phyloP scores from a whole-genome alignment of 2,888 invertebrate genomes.

The Koerneria pararmatus region DNA sequence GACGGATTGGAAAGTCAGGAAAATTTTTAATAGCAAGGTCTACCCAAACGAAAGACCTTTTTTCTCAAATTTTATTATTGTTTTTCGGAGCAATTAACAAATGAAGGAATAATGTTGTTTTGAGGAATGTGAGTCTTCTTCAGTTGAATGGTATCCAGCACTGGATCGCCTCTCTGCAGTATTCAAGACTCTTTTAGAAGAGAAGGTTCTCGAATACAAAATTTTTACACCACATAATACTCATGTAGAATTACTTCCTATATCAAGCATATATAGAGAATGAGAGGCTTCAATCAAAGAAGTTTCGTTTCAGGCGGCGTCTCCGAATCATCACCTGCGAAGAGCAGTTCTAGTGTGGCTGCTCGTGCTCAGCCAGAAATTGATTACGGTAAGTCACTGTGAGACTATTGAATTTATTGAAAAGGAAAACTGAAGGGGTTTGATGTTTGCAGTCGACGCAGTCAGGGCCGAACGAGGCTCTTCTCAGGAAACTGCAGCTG shows the following conservation, averaged over 20 bases:
- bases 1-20: neutral
- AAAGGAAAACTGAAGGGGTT: too few species aligned
- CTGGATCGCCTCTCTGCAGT: conserved; percentile 5
- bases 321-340: conserved; percentile 38
- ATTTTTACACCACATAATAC: too few species aligned
- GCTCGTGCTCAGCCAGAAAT: conserved; percentile 28
- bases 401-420: too few species aligned
- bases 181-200: conserved; percentile 14
- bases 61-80: too few species aligned
- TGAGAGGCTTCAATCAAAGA: neutral
- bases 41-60: too few species aligned
- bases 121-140: conserved; percentile 11
- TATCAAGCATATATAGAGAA: neutral
- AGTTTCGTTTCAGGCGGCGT: conserved; percentile 3
- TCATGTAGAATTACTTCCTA: neutral
- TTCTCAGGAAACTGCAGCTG: conserved; percentile 31
- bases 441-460: too few species aligned
- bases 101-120: too few species aligned
- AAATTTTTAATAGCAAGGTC: too few species aligned
- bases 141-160: conserved; percentile 7
- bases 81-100: too few species aligned
- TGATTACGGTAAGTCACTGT: neutral
- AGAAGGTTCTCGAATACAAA: too few species aligned
- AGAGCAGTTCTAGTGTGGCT: conserved; percentile 43
- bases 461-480: conserved; percentile 1